Base-by-base conservation (phyloP, 2,113 vertebrate genomes). In the Stomatorhinus ivindoensis region DNA sequence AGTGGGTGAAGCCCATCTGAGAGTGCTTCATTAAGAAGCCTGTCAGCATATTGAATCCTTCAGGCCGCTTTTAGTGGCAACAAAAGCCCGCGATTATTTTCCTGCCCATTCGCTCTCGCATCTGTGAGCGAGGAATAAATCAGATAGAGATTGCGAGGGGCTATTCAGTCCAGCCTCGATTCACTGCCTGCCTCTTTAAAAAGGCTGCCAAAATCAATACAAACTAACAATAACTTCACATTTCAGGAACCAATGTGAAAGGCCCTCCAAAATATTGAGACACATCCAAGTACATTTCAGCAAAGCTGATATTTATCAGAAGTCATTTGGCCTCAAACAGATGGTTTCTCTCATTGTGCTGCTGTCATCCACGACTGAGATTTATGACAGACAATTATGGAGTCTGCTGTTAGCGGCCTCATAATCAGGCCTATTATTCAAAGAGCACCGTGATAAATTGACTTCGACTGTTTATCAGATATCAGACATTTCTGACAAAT, bases 361-460 rank as follows among this genome's bases (percentile, higher is more conserved):
- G 94, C 97, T 98, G 97, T 98, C 97, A 98, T 95, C 96, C 96
- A 96, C 96, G 95, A 96, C 96, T 96, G 97, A 97, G 97, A 98
- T 97, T 97, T 97, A 98, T 98, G 96, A 97, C 96, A 97, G 97
- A 96, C 96, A 96, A 99, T 98, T 98, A 97, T 96, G 96, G 93
- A 94, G 96, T 97, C 96, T 97, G 97, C 96, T 95, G 95, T 97
- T 96, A 96, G 96, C 96, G 95, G 96, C 95, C 97, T 97, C 97
- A 97, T 98, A 97, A 98, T 97, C 97, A 97, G 94, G 95, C 94
- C 97, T 96, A 98, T 99, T 98, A 98, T 98, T 97, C 97, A 98
- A 97, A 97, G 97, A 98, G 97, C 97, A 97, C 95, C 94, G 96
- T 95, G 96, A 96, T 97, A 97, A 97, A 97, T 96, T 97, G 96